These are phyloP conservation scores for Neoseiulus cucumeris DNA, from an alignment of 1,140 invertebrate genomes.

Conservation along the genomic window DNA sequence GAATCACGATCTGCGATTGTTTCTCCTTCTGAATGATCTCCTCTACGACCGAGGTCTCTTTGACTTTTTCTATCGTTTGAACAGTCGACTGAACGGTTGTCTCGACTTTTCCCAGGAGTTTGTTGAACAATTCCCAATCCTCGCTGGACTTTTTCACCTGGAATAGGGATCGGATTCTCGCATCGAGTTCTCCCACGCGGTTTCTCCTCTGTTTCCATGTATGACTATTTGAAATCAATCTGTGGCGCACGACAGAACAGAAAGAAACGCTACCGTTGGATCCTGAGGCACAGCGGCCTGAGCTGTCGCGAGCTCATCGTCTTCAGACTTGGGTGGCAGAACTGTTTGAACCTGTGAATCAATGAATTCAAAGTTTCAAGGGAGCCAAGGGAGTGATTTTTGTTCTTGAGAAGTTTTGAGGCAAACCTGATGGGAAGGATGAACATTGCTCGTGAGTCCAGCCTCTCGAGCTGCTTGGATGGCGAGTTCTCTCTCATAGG, in stretches of 20 bases:
- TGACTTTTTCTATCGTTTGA: slow-evolving; percentile 3
- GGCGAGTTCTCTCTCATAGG: not conserved
- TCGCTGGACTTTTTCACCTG: slow-evolving; percentile 2
- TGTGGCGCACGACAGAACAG: too few relatives aligned
- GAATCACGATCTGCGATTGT: not conserved
- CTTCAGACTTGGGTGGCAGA: not conserved
- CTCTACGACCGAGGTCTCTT: not conserved
- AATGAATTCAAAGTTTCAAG: not conserved
- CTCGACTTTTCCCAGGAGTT: slow-evolving; percentile 2
- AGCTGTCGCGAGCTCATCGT: not conserved
- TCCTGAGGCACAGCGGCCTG: not conserved
- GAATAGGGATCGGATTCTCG: too few relatives aligned
- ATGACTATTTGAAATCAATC: too few relatives aligned
- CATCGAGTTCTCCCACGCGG: too few relatives aligned
- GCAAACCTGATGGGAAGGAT: slow-evolving; percentile 6
- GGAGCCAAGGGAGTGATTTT: too few relatives aligned
- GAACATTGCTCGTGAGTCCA: not conserved
- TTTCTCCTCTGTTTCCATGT: too few relatives aligned
- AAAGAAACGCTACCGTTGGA: not conserved
- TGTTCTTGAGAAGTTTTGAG: too few relatives aligned
- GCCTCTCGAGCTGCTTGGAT: slow-evolving; percentile 3
- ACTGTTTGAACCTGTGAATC: not conserved
- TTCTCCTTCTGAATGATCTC: not conserved
- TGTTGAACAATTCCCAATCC: slow-evolving; percentile 1
- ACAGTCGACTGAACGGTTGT: not conserved